Base-by-base conservation (phyloP, 2,797 vertebrate species). In the Enteromius unitaeniatus region DNA sequence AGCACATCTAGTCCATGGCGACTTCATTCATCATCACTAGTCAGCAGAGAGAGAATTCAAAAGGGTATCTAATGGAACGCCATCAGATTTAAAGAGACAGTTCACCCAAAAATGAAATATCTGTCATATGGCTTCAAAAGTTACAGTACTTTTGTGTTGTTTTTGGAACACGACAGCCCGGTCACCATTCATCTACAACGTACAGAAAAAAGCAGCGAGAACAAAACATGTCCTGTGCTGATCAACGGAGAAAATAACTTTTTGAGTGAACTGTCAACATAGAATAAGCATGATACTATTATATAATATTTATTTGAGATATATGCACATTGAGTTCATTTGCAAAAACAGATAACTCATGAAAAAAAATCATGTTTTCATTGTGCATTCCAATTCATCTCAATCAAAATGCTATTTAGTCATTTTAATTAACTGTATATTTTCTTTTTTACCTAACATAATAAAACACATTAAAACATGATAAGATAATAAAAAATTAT, bases 21-120 rank as follows among this genome's bases (percentile, higher is more conserved):
- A 67, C 47, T 34, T 72, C 15, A 79, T 81, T 68, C 13, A 28
- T 37, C 13, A 60, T 72, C 55, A 26, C 40, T 65, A 68, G 11
- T 42, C 49, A 65, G 64, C 34, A 74, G 19, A 65, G 19, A 65
- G 42, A 78, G 0, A 40, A 49, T 26, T 49, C 23, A 73, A 77
- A 75, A 28, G 19, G 13, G 65, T 9, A 49, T 51, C 49, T 55
- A 23, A 62, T 31, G n/a, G 11, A 51, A 28, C 23, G 14, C 28
- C 28, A 55, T 26, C 11, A 34, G 31, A 75, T 82, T 11, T 34
- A 7, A 74, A 75, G 31, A 11, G 28, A 55, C 31, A 75, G 73
- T 23, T 40, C 73, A 58, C 31, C 51, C 31, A 75, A 58, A 67
- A 51, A 53, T 37, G 0, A 5, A 37, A 49, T 1, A 21, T 13